Conservation (phyloP, 2,797 vertebrate genomes). For the Staurois parvus region DNA sequence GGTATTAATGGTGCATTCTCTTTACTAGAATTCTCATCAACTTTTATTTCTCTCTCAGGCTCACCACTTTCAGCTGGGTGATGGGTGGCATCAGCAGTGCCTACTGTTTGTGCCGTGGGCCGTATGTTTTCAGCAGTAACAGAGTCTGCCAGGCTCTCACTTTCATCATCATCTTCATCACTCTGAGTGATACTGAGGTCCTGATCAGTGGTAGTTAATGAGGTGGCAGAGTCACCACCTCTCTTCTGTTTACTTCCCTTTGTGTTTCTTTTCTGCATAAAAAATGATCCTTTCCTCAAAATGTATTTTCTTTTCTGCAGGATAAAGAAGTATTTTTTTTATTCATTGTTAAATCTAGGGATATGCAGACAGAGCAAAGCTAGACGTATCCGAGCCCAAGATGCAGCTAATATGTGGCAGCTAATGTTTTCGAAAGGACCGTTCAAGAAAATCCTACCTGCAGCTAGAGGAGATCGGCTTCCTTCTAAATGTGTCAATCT, state of each 20-base stretch:
- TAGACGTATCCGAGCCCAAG: too few species aligned
- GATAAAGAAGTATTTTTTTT: too few species aligned
- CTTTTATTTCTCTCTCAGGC: neutral
- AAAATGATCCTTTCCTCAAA: too few species aligned
- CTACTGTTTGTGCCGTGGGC: neutral
- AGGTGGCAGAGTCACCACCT: neutral
- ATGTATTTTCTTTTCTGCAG: too few species aligned
- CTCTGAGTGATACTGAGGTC: neutral
- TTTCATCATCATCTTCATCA: neutral
- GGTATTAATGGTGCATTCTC: neutral
- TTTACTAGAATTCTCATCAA: neutral
- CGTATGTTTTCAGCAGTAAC: neutral
- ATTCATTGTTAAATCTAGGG: too few species aligned
- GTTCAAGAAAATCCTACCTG: too few species aligned
- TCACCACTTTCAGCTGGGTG: neutral
- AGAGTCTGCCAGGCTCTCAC: neutral
- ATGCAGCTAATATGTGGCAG: too few species aligned
- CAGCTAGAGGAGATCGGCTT: too few species aligned
- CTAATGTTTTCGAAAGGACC: too few species aligned
- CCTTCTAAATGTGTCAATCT: too few species aligned
- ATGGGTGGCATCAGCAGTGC: neutral
- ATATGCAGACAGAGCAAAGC: too few species aligned
- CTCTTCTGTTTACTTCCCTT: conserved; percentile 8
- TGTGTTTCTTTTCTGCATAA: neutral
- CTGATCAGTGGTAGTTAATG: neutral